Percentiles rank a stretch among this genome's conserved stretches.
These are phyloP conservation scores for Podarcis muralis DNA, from an alignment of 2,113 vertebrate genomes.

Conservation along the genomic window DNA sequence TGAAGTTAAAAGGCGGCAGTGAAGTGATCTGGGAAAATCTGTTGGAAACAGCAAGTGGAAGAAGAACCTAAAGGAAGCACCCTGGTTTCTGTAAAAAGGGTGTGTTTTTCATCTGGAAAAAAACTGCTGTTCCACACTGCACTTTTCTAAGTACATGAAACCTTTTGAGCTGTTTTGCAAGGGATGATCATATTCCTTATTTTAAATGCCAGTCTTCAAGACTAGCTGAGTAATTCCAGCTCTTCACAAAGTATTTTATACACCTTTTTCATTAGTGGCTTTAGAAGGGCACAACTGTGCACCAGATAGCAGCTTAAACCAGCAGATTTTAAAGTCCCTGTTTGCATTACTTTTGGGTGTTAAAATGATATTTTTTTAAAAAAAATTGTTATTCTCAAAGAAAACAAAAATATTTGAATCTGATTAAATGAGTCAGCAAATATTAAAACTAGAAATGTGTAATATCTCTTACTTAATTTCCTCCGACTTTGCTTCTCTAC, in stretches of 20 bases:
- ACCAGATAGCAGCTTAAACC: not conserved
- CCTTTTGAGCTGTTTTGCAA: not conserved
- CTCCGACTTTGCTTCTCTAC: not conserved
- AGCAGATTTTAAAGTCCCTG: not conserved
- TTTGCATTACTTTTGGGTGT: not conserved
- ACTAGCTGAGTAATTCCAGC: not conserved
- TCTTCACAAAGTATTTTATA: not conserved
- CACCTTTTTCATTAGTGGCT: not conserved
- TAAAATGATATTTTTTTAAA: too few relatives aligned
- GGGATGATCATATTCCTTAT: not conserved
- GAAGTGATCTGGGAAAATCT: not conserved
- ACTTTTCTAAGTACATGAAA: slow-evolving; percentile 4
- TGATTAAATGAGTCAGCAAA: not conserved
- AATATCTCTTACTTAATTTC: not conserved
- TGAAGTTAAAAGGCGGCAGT: not conserved
- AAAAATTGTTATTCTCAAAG: not conserved
- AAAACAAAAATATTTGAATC: not conserved
- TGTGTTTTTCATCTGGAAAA: not conserved
- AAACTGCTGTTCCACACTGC: not conserved
- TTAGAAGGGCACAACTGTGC: not conserved
- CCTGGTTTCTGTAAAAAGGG: not conserved
- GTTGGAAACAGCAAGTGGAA: not conserved
- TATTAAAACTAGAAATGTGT: not conserved
- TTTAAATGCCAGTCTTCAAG: not conserved
- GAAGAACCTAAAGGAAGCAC: not conserved